Base-by-base conservation (phyloP, 2,797 vertebrate genomes). In the Strix occidentalis region DNA sequence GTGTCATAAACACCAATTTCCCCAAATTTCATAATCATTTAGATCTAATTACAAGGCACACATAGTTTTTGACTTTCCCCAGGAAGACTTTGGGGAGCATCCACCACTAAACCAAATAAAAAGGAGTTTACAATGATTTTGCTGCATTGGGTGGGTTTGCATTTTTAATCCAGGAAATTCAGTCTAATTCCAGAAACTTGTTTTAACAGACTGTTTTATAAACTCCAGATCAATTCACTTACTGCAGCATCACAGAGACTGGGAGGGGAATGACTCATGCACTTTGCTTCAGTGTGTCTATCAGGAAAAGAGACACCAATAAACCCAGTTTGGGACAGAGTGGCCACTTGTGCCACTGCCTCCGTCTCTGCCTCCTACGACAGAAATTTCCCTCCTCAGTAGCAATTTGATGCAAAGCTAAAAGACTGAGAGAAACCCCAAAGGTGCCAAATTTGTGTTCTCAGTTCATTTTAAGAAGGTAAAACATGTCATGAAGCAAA, bases 1-100 rank as follows among this genome's bases (percentile, higher is more conserved):
- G 96, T 97, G 97, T 94, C 88, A 97, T 94, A 96, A 97, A 96
- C 96, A 96, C 96, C 91, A 87, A 81, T 96, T 97, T 72, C 93
- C 95, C 93, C 33, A 96, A 95, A 96, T 97, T 97, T 97, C 96
- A 91, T 95, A 94, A 95, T 97, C 57, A 93, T 95, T 97, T 95
- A 97, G 93, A 93, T 97, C 96, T 96, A 96, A 96, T 96, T 97
- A 94, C 96, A 96, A 94, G 87, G 29, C 89, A 85, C 78, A 92
- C 81, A 63, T 87, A 71, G 11, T 84, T 96, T 96, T 94, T 82
- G 1, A 78, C 94, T 96, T 95, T 91, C 79, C 43, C 25, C 41
- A 16, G 37, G 61, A 96, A 85, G 54, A 57, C 51, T 71, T 58
- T 1, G 4, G 54, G 65, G 35, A 85, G 17, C 5, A 1, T 75